Conservation (phyloP, 1,140 invertebrate genomes). For the Diplogasteroides magnus region DNA sequence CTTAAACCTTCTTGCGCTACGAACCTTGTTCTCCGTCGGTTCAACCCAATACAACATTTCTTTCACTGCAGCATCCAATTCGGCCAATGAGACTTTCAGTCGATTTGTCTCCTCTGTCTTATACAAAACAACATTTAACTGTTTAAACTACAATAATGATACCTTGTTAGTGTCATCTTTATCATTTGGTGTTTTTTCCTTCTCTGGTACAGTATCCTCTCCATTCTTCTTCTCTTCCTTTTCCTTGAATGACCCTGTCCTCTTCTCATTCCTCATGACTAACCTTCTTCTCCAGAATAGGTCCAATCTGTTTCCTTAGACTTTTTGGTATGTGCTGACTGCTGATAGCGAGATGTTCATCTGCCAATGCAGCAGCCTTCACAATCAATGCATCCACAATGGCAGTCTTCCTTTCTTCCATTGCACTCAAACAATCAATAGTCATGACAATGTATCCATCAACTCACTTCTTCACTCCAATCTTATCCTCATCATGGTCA, state of each 20-base stretch:
- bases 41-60: slow-evolving; percentile 75
- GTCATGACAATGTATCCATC: neutral
- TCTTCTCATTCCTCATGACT: neutral
- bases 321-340: slow-evolving; percentile 17
- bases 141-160: no score
- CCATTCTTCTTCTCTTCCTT: slow-evolving; percentile 3
- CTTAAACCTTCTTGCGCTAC: neutral
- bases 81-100: slow-evolving; percentile 56
- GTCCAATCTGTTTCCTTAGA: slow-evolving; percentile 8
- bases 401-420: slow-evolving; percentile 74
- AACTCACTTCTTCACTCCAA: slow-evolving; percentile 50
- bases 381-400: slow-evolving; percentile 72
- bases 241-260: neutral
- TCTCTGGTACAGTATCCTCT: neutral
- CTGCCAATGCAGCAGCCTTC: slow-evolving; percentile 69
- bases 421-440: slow-evolving; percentile 59
- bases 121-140: no score
- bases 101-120: slow-evolving; percentile 3
- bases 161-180: no score
- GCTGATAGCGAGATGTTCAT: slow-evolving; percentile 45
- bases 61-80: slow-evolving; percentile 65
- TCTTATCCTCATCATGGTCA: slow-evolving; percentile 28
- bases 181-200: neutral
- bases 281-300: neutral
- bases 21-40: slow-evolving; percentile 62